Evolutionary conservation across 2,888 invertebrate species (phyloP), one percentile per base, ranked within the genome.

Genomic region (Protophormia terraenovae): DNA sequence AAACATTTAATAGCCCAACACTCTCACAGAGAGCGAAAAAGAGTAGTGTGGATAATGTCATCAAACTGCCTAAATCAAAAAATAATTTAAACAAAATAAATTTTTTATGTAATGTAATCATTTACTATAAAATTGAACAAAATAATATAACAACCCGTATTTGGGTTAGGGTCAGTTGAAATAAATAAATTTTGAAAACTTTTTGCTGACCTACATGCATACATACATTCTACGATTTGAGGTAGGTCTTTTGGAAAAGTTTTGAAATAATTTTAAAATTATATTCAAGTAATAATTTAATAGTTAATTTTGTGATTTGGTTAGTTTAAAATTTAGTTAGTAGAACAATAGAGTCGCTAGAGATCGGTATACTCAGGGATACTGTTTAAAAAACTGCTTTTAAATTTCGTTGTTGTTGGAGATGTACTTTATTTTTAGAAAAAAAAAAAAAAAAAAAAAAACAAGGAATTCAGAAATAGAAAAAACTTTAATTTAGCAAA

Each of bases 141-240:
- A 41, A 62, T 35, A 60, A 6, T 14, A 80, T 41, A 47, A 62
- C 45, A 81, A 75, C 24, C 32, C 29, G 62, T 73, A 79, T 78
- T 82, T 85, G 45, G 85, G 85, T 85, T 69, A 78, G 53, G 82
- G 85, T 82, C 78, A 82, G 32, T 24, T 69, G 38, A 22, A 71
- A n/a, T 45, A 10, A 27, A 16, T 66, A 47, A 41, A 53, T 66
- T 71, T 60, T 67, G 14, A 50, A 55, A 58, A 35, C 35, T 32
- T 53, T 29, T 22, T 32, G 50, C 3, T 64, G 41, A 45, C 84
- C 79, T 58, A 84, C 27, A 50, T 45, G 45, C 41, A n/a, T n/a
- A 41, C 38, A 38, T n/a, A 41, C 41, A 41, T n/a, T n/a, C 41
- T n/a, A 14, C n/a, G 3, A 14, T 69, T 58, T 66, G 45, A 47